phyloP scores from a whole-genome alignment of 23 tunicate species.

The Ciona savignyi region DNA sequence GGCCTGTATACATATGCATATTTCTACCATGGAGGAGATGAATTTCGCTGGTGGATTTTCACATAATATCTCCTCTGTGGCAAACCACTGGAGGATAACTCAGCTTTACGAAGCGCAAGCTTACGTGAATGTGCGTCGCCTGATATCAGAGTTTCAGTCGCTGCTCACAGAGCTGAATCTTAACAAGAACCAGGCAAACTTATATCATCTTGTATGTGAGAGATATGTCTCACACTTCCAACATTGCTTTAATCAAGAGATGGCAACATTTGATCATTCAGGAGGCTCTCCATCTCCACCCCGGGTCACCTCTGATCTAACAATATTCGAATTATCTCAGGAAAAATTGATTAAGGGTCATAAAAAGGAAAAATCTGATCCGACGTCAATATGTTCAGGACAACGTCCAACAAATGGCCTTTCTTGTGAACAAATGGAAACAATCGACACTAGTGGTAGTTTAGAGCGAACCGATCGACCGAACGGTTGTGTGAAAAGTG shows the following conservation, averaged over 20 bases:
- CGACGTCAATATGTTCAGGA: background rate
- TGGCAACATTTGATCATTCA: no score
- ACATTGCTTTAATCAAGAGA: conserved; percentile 10
- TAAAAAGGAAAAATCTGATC: background rate
- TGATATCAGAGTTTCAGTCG: conserved; percentile 34
- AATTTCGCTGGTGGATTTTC: background rate
- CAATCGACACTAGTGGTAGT: background rate
- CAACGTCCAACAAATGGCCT: background rate
- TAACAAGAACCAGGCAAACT: conserved; percentile 3
- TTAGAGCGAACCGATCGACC: background rate
- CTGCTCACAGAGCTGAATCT: background rate
- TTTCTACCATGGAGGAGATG: background rate
- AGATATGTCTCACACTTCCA: conserved; percentile 19
- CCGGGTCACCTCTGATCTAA: background rate
- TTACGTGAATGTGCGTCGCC: conserved; percentile 31
- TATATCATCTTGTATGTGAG: conserved; percentile 6
- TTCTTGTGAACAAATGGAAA: background rate
- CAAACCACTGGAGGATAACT: conserved; percentile 13
- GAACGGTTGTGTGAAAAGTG: background rate
- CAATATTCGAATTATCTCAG: background rate
- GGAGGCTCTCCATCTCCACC: no score
- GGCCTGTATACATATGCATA: background rate
- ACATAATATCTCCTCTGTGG: background rate
- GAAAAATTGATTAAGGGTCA: background rate
- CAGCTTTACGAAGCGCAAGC: conserved; percentile 58